A percentile compares a stretch with the other conserved stretches of the same genome.
These are phyloP conservation scores for Habrosyne pyritoides DNA, from an alignment of 2,888 invertebrate genomes.

Conservation along the genomic window DNA sequence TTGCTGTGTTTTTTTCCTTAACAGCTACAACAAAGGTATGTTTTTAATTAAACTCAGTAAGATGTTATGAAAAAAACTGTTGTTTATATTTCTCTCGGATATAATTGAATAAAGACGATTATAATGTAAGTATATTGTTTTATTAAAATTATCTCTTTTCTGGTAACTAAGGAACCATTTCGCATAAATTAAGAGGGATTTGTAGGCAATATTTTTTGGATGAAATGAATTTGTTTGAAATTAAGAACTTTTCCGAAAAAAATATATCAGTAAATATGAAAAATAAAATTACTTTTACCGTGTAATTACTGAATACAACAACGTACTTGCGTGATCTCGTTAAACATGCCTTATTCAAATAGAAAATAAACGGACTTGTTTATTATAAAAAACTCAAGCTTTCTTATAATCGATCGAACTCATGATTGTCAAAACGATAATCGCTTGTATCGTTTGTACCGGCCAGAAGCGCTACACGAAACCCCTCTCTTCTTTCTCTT, in stretches of 20 bases:
- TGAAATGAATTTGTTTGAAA: not conserved
- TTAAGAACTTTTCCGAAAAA: not conserved
- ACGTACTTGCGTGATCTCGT: too few species aligned
- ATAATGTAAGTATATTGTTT: conserved; percentile 29
- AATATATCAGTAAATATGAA: too few species aligned
- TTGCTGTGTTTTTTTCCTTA: not conserved
- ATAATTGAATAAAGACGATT: conserved; percentile 61
- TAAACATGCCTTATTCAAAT: too few species aligned
- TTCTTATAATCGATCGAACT: too few species aligned
- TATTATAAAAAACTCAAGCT: too few species aligned
- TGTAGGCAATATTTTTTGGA: not conserved
- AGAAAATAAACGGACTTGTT: too few species aligned
- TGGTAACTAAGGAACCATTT: conserved; percentile 2
- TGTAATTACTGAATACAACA: too few species aligned
- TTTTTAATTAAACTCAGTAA: conserved; percentile 29
- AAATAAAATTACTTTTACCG: too few species aligned
- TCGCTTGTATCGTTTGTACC: too few species aligned
- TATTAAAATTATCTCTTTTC: conserved; percentile 12
- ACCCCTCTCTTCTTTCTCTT: too few species aligned
- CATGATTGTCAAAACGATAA: too few species aligned
- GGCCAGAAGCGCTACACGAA: too few species aligned
- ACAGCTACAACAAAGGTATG: not conserved
- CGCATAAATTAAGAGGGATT: not conserved
- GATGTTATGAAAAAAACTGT: conserved; percentile 36
- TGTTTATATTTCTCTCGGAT: conserved; percentile 58